Evolutionary conservation across 2,113 vertebrate genomes (phyloP).

Genomic region (Aspiorhynchus laticeps): DNA sequence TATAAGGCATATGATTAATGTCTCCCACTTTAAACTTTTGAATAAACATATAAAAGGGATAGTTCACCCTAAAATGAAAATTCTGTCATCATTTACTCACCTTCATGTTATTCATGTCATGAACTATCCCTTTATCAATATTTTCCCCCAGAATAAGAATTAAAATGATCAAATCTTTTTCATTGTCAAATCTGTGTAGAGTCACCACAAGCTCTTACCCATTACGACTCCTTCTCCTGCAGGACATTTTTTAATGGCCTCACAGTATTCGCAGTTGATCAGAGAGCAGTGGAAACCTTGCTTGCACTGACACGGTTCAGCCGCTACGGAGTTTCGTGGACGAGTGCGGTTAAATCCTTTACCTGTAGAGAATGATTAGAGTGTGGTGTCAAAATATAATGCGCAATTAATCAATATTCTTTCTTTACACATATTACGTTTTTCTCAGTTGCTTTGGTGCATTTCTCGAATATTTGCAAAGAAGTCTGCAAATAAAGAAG

Average conservation of each 20-base stretch:
- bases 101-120: neutral
- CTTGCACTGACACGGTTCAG: conserved; percentile 82
- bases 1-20: conserved; percentile 6
- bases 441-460: too few relatives aligned
- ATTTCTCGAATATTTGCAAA: too few relatives aligned
- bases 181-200: conserved; percentile 1
- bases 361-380: conserved; percentile 66
- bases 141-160: neutral
- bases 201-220: conserved; percentile 48
- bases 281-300: conserved; percentile 81
- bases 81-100: neutral
- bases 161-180: neutral
- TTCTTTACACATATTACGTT: neutral
- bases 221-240: conserved; percentile 77
- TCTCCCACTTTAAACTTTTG: neutral
- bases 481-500: too few relatives aligned
- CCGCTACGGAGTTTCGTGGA: conserved; percentile 73
- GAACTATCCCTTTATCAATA: neutral
- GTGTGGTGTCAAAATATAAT: neutral
- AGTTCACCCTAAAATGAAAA: neutral
- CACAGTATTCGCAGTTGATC: conserved; percentile 87
- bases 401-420: neutral
- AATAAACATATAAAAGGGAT: neutral
- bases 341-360: conserved; percentile 79
- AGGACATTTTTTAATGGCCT: conserved; percentile 77